Evolutionary conservation across 2,797 vertebrate genomes (phyloP).

Genomic region (Anas bahamensis): DNA sequence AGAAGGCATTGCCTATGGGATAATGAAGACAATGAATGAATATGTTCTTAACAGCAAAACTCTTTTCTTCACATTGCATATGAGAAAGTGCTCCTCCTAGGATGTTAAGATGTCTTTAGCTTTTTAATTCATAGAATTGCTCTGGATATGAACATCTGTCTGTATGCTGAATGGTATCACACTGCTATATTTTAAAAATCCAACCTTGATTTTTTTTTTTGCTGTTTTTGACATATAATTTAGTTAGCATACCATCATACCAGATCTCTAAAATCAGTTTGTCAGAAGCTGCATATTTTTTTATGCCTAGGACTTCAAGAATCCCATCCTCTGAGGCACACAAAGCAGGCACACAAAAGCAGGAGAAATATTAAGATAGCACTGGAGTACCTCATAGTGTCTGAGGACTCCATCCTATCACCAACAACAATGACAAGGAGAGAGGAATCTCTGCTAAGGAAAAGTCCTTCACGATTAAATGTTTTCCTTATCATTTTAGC

Average conservation of each 20-base stretch:
- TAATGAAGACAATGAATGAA: constrained; percentile 32
- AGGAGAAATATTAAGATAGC: neutral
- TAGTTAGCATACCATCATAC: neutral
- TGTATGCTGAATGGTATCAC: neutral
- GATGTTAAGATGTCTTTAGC: neutral
- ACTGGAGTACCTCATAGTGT: neutral
- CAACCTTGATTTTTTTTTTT: neutral
- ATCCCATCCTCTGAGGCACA: neutral
- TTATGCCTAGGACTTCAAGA: neutral
- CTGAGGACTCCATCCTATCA: neutral
- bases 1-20: constrained; percentile 20
- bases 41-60: neutral
- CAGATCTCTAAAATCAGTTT: neutral
- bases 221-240: neutral
- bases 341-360: neutral
- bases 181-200: neutral
- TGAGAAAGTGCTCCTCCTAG: neutral
- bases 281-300: neutral
- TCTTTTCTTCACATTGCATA: neutral
- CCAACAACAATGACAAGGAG: neutral
- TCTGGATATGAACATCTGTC: neutral
- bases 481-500: neutral
- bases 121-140: neutral
- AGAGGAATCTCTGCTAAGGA: neutral
- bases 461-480: neutral